phyloP scores from a whole-genome alignment of 2,888 invertebrate genomes.

The Cotesia congregata region DNA sequence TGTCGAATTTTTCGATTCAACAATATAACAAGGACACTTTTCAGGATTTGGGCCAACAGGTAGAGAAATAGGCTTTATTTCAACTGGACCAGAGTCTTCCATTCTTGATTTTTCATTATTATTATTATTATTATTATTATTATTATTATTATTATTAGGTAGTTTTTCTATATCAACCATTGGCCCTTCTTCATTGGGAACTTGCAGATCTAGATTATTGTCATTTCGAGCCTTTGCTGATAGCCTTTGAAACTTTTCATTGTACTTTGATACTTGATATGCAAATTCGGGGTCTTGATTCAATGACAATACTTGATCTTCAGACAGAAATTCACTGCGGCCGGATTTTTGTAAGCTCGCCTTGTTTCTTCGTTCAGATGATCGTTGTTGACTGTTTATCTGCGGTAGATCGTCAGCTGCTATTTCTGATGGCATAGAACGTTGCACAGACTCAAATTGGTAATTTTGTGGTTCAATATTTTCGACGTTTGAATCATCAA shows the following conservation, averaged over 20 bases:
- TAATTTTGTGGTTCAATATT: neutral
- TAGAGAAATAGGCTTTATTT: slow-evolving; percentile 75
- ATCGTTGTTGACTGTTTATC: neutral
- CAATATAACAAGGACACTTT: slow-evolving; percentile 77
- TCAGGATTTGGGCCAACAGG: slow-evolving; percentile 76
- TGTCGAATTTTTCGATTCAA: slow-evolving; percentile 71
- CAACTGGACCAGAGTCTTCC: slow-evolving; percentile 63
- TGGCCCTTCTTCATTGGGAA: slow-evolving; percentile 22
- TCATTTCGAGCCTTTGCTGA: slow-evolving; percentile 21
- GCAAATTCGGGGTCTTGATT: neutral
- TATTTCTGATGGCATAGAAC: neutral
- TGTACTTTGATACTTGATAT: slow-evolving; percentile 22
- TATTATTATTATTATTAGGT: slow-evolving; percentile 3
- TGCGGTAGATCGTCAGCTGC: neutral
- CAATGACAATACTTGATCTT: neutral
- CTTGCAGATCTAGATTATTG: neutral
- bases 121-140: slow-evolving; percentile 1
- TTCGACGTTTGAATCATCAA: neutral
- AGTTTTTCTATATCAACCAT: slow-evolving; percentile 15
- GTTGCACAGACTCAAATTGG: neutral
- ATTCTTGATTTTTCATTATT: too few species aligned
- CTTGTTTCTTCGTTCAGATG: neutral
- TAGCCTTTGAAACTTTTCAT: slow-evolving; percentile 28
- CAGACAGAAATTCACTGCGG: neutral
- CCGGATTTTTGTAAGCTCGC: neutral